Percentiles rank a stretch among this genome's conserved stretches.
These are phyloP conservation scores for Drymodes brunneopygia DNA, from an alignment of 2,113 vertebrate genomes.

Conservation along the genomic window DNA sequence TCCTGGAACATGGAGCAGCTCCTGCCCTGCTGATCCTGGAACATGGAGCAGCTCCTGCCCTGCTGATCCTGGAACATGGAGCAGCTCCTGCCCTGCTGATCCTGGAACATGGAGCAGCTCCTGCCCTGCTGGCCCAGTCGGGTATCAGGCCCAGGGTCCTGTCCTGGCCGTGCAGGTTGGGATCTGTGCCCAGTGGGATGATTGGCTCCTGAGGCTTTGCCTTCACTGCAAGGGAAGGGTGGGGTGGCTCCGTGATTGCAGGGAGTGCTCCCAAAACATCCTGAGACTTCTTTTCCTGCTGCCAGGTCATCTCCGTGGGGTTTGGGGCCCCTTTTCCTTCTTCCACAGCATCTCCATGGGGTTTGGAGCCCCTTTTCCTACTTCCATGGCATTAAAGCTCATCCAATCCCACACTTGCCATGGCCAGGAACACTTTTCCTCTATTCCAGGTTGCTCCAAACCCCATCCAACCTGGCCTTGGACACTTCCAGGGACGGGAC, in stretches of 20 bases:
- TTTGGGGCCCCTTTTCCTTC: neutral
- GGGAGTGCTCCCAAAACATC: neutral
- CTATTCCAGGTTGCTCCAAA: neutral
- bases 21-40: neutral
- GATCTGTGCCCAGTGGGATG: neutral
- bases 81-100: neutral
- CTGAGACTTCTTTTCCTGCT: neutral
- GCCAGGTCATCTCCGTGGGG: neutral
- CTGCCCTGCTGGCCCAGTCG: fast-evolving
- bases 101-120: neutral
- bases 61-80: fast-evolving
- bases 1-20: neutral
- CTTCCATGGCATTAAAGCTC: neutral
- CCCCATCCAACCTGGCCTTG: fast-evolving
- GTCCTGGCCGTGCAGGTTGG: neutral
- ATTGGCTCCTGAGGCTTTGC: fast-evolving
- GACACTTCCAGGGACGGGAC: neutral
- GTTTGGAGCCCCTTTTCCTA: neutral
- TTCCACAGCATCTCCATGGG: neutral
- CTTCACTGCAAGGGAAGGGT: neutral
- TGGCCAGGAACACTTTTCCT: neutral
- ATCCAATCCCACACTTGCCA: neutral
- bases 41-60: neutral
- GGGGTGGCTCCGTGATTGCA: neutral
- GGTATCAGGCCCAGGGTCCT: neutral